These are phyloP conservation scores for Teleogryllus oceanicus DNA, from an alignment of 2,888 invertebrate genomes.

Conservation along the genomic window DNA sequence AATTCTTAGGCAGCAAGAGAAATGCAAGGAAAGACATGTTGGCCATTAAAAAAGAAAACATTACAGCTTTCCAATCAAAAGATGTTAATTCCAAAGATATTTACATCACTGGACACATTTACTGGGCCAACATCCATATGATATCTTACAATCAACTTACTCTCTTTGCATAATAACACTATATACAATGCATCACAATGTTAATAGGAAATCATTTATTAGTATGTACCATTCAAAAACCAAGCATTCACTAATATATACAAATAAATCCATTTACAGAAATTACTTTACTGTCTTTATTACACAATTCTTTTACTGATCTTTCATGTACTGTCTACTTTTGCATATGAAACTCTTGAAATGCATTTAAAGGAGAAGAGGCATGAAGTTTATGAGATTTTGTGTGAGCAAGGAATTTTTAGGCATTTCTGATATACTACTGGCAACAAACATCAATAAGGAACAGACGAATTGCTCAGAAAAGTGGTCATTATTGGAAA, in stretches of 20 bases:
- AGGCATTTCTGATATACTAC: too few relatives aligned
- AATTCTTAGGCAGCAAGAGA: neutral
- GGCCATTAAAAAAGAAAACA: neutral
- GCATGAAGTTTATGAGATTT: neutral
- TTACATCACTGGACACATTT: neutral
- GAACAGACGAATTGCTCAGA: too few relatives aligned
- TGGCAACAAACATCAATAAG: too few relatives aligned
- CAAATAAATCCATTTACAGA: neutral
- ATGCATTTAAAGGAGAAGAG: neutral
- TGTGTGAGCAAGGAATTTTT: too few relatives aligned
- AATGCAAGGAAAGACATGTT: constrained; percentile 6
- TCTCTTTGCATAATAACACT: neutral
- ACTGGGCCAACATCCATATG: constrained; percentile 5
- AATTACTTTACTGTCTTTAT: neutral
- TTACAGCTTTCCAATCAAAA: neutral
- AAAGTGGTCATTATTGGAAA: too few relatives aligned
- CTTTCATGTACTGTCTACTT: constrained; percentile 30
- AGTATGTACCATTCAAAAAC: neutral
- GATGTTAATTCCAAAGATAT: neutral
- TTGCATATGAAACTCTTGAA: constrained; percentile 26
- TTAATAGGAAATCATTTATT: neutral
- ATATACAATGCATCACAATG: constrained; percentile 18
- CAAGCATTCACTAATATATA: constrained; percentile 1
- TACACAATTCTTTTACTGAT: neutral
- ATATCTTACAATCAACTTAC: neutral